These are phyloP conservation scores for Eremobia ochroleuca DNA, from an alignment of 2,888 invertebrate species.

Conservation along the genomic window DNA sequence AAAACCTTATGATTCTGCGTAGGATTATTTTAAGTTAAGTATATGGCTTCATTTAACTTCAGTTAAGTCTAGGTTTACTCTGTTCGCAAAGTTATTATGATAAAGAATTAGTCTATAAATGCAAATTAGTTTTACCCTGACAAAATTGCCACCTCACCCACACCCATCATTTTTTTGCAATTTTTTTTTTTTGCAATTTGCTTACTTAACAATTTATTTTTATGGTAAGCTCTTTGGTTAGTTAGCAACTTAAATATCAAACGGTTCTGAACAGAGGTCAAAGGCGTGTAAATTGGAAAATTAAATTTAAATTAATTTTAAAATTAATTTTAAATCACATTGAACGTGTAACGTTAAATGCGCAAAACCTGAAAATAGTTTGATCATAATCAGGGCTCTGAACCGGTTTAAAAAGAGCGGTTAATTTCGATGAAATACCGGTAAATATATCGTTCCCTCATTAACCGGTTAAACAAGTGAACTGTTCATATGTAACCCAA, in stretches of 20 bases:
- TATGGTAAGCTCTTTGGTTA: conserved; percentile 1
- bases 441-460: no score
- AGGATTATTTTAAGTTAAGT: neutral
- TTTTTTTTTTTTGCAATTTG: neutral
- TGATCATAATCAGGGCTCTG: no score
- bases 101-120: conserved; percentile 2
- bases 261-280: conserved; percentile 13
- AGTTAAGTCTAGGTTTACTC: neutral
- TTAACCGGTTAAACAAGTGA: no score
- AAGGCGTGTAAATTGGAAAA: no score
- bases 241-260: conserved; percentile 25
- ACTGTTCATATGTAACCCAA: no score
- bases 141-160: neutral
- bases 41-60: neutral
- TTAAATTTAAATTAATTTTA: no score
- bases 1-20: neutral
- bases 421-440: no score
- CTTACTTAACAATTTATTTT: neutral
- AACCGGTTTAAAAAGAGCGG: no score
- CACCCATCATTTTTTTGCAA: neutral
- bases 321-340: no score
- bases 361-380: no score
- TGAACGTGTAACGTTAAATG: no score
- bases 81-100: neutral
- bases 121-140: conserved; percentile 6